Conservation (phyloP, 2,888 invertebrate genomes). For the Elmis aenea region DNA sequence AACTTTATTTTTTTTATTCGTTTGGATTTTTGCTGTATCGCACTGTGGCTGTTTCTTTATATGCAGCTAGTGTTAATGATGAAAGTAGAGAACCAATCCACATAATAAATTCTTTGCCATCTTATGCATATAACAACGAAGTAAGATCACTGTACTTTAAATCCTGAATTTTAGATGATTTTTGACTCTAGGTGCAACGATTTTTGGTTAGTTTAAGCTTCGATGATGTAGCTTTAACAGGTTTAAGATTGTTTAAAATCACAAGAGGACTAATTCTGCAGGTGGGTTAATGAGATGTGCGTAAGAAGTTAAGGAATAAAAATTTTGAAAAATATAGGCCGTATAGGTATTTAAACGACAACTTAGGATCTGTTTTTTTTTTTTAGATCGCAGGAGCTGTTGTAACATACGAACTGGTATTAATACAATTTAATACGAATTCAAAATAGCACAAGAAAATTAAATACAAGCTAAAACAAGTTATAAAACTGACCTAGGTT, state of each 20-base stretch:
- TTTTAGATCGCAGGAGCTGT: conserved; percentile 37
- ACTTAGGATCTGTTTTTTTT: not conserved
- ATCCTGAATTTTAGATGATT: no score
- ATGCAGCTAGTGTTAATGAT: conserved; percentile 35
- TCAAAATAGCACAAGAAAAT: no score
- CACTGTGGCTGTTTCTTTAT: conserved; percentile 48
- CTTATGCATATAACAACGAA: conserved; percentile 58
- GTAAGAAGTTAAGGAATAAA: no score
- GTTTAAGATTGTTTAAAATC: conserved; percentile 7
- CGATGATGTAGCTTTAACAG: conserved; percentile 5
- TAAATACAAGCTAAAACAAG: no score
- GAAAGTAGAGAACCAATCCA: conserved; percentile 39
- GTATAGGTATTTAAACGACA: no score
- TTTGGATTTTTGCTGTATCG: conserved; percentile 58
- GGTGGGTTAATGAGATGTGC: no score
- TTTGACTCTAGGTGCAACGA: conserved; percentile 9
- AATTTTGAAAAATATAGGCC: no score
- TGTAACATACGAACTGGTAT: conserved; percentile 37
- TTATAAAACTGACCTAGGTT: no score
- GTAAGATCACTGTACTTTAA: no score
- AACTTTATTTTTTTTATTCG: conserved; percentile 59
- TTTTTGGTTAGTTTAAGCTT: conserved; percentile 6
- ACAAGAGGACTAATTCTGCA: conserved; percentile 9
- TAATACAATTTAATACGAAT: conserved; percentile 36
- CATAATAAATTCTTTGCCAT: conserved; percentile 58